Evolutionary conservation across 2,113 vertebrate species (phyloP).

Genomic region (Cyphomyrus plagiostoma): DNA sequence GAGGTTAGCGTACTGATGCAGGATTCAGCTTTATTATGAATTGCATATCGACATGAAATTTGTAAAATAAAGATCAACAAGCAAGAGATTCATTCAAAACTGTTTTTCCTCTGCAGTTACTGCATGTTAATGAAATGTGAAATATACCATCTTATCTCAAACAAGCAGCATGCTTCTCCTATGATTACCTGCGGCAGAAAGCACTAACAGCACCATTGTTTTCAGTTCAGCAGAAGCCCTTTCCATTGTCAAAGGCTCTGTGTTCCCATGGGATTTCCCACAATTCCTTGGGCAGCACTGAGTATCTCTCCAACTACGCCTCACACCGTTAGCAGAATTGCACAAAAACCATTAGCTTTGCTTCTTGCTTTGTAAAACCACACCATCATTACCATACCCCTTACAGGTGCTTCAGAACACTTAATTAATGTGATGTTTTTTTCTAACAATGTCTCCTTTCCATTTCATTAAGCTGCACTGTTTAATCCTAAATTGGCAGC

Average conservation of each 20-base stretch:
- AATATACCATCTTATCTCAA: neutral
- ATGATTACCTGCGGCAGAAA: neutral
- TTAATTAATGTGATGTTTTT: neutral
- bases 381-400: neutral
- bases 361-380: neutral
- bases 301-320: neutral
- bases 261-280: neutral
- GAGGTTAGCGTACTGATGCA: neutral
- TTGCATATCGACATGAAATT: neutral
- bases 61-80: neutral
- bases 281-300: neutral
- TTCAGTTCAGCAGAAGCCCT: neutral
- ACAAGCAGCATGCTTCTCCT: neutral
- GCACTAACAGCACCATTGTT: neutral
- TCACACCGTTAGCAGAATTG: neutral
- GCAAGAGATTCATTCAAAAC: neutral
- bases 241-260: neutral
- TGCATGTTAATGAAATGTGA: conserved; percentile 1
- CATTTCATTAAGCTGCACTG: neutral
- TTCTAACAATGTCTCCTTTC: neutral
- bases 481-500: neutral
- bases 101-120: neutral
- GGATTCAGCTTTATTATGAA: neutral
- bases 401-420: neutral
- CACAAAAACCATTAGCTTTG: neutral